These are phyloP conservation scores for Tetramorium parvispinum DNA, from an alignment of 1,140 invertebrate species.

Conservation along the genomic window DNA sequence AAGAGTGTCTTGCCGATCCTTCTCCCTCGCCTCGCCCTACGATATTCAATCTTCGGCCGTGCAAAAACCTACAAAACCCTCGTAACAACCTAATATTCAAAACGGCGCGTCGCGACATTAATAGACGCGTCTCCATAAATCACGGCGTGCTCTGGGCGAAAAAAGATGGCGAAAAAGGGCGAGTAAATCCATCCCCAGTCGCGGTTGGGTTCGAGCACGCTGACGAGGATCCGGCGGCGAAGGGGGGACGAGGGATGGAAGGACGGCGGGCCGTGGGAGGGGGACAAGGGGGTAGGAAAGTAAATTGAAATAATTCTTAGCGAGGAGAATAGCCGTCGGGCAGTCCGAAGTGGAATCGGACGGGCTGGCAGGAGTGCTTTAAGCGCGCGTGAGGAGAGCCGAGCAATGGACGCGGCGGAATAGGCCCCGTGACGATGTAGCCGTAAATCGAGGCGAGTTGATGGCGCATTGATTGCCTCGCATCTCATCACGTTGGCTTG, in stretches of 20 bases:
- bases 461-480: slow-evolving; percentile 85
- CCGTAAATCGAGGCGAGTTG: slow-evolving; percentile 84
- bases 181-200: slow-evolving; percentile 50
- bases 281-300: slow-evolving; percentile 73
- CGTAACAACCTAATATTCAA: slow-evolving; percentile 65
- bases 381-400: slow-evolving; percentile 68
- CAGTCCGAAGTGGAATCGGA: slow-evolving; percentile 73
- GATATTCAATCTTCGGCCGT: slow-evolving; percentile 37
- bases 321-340: slow-evolving; percentile 81
- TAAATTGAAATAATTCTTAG: slow-evolving; percentile 85
- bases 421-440: slow-evolving; percentile 80
- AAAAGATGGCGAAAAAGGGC: slow-evolving; percentile 51
- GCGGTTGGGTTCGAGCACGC: slow-evolving; percentile 32
- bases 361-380: slow-evolving; percentile 64
- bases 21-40: no score
- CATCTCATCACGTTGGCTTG: slow-evolving; percentile 79
- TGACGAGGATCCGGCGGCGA: slow-evolving; percentile 1
- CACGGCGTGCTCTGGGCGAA: slow-evolving; percentile 58
- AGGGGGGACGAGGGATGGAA: neutral
- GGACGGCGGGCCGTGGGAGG: slow-evolving; percentile 2
- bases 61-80: slow-evolving; percentile 51
- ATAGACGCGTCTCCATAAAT: slow-evolving; percentile 75
- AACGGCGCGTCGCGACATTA: slow-evolving; percentile 63
- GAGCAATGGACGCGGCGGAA: slow-evolving; percentile 70
- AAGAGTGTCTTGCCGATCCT: neutral